Evolutionary conservation across 1,140 invertebrate species (phyloP).

Genomic region (Papilio aristodemus): DNA sequence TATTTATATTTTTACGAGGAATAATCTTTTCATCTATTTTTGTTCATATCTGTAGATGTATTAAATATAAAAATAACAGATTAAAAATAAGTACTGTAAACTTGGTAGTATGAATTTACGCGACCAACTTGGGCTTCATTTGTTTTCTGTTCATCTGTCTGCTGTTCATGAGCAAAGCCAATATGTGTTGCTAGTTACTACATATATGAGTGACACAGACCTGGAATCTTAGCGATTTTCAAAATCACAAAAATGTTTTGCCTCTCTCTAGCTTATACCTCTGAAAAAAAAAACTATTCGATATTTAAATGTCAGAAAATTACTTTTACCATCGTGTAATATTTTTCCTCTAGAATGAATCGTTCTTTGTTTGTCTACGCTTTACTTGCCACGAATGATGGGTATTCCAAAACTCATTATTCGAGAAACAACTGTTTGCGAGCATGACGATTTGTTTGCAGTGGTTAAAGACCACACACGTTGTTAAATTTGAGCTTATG

Average conservation of each 20-base stretch:
- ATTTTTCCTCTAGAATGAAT: not conserved
- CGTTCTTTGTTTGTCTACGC: not conserved
- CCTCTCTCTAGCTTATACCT: too few species aligned
- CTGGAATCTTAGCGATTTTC: too few species aligned
- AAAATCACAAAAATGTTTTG: too few species aligned
- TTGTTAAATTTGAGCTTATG: not conserved
- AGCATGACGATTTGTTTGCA: conserved; percentile 1
- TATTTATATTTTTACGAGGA: not conserved
- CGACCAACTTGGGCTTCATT: too few species aligned
- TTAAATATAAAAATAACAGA: too few species aligned
- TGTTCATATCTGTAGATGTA: not conserved
- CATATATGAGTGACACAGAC: too few species aligned
- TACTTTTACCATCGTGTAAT: not conserved
- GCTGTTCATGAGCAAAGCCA: too few species aligned
- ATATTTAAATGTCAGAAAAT: not conserved
- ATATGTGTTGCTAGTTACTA: too few species aligned
- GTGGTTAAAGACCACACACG: conserved; percentile 17
- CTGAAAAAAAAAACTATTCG: not conserved
- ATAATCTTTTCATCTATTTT: not conserved
- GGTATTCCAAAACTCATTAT: conserved; percentile 9
- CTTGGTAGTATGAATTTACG: too few species aligned
- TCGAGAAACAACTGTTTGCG: conserved; percentile 8
- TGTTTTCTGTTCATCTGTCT: too few species aligned
- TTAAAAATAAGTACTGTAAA: too few species aligned
- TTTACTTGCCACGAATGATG: not conserved